phyloP scores from a whole-genome alignment of 2,888 invertebrate species.

The Mimas tiliae region DNA sequence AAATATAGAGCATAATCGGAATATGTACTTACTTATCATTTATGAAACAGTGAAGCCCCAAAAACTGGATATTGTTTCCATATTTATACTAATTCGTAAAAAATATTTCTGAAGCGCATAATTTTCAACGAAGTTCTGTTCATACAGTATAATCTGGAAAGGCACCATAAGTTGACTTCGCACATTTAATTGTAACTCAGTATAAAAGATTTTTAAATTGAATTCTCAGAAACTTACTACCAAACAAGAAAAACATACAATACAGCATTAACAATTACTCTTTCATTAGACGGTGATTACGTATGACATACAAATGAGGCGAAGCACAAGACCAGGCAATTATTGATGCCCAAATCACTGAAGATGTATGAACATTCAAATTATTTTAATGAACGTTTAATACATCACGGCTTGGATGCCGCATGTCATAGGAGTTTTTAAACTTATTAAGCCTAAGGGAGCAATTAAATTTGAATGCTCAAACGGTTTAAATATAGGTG shows the following conservation, averaged over 20 bases:
- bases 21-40: too few species aligned
- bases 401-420: constrained; percentile 53
- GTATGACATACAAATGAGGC: constrained; percentile 14
- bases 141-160: too few species aligned
- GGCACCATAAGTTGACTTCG: too few species aligned
- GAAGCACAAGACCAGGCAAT: constrained; percentile 35
- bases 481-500: constrained; percentile 52
- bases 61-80: too few species aligned
- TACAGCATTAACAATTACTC: background rate
- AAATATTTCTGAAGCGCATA: too few species aligned
- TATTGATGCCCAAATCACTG: constrained; percentile 29
- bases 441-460: constrained; percentile 58
- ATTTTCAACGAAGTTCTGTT: too few species aligned
- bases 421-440: constrained; percentile 54
- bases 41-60: too few species aligned
- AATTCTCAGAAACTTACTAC: background rate
- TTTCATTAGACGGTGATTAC: constrained; percentile 12
- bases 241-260: background rate
- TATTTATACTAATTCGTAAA: too few species aligned
- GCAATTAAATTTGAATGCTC: constrained; percentile 69
- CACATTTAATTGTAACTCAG: too few species aligned
- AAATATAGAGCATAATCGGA: too few species aligned
- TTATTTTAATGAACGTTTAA: constrained; percentile 58
- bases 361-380: constrained; percentile 29
- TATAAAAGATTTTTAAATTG: too few species aligned